Percentiles rank a stretch among this genome's conserved stretches.
Conservation (phyloP, 2,113 vertebrate species). For the Lamprotornis superbus region DNA sequence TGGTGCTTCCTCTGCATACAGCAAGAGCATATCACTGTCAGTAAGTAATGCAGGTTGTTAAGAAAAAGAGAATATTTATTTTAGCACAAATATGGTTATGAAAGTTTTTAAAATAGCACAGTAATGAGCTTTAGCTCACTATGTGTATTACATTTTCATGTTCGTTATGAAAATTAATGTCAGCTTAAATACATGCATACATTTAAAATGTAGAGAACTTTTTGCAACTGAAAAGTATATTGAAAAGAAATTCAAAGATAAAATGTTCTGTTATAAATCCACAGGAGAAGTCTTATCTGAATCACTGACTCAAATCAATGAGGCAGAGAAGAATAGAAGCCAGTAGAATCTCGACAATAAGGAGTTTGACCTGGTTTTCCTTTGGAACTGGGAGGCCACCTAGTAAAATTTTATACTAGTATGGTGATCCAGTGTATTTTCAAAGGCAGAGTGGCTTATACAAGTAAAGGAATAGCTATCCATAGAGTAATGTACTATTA, state of each 20-base stretch:
- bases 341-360: not conserved
- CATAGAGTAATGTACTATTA: not conserved
- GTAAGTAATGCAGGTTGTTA: not conserved
- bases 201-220: not conserved
- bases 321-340: not conserved
- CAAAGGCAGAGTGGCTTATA: not conserved
- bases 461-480: not conserved
- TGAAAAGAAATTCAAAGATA: not conserved
- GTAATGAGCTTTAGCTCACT: not conserved
- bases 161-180: not conserved
- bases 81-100: not conserved
- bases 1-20: not conserved
- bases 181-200: not conserved
- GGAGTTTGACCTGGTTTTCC: not conserved
- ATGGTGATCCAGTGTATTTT: not conserved
- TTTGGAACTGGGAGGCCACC: not conserved
- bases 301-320: not conserved
- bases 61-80: slow-evolving; percentile 2
- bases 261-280: not conserved
- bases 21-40: not conserved
- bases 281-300: not conserved
- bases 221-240: not conserved
- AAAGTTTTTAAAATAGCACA: not conserved
- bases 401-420: not conserved
- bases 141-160: not conserved